phyloP scores from a whole-genome alignment of 2,797 vertebrate species.

The Esox lucius region DNA sequence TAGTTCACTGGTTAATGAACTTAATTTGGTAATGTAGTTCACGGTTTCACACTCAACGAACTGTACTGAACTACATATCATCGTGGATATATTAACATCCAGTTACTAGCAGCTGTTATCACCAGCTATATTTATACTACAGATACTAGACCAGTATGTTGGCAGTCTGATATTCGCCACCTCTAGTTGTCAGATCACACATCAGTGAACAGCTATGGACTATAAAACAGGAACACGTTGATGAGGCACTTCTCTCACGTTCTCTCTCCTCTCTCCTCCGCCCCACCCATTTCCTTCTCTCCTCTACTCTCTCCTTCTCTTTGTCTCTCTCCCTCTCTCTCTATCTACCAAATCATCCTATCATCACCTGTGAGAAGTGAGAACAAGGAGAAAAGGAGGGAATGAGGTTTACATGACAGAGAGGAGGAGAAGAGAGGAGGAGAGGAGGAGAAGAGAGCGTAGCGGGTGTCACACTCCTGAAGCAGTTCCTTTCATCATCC shows the following conservation, averaged over 20 bases:
- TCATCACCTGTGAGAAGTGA: constrained; percentile 66
- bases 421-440: not conserved
- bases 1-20: too few species aligned
- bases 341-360: constrained; percentile 53
- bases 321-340: constrained; percentile 4
- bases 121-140: not conserved
- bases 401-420: constrained; percentile 43
- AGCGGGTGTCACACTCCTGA: constrained; percentile 64
- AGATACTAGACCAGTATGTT: not conserved
- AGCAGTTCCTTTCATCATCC: constrained; percentile 71
- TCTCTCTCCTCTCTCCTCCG: too few species aligned
- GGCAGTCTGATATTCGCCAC: constrained; percentile 1
- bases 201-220: constrained; percentile 49
- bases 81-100: too few species aligned
- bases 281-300: too few species aligned
- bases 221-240: constrained; percentile 37
- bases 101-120: too few species aligned
- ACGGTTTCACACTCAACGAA: too few species aligned
- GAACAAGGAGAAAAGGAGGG: constrained; percentile 39
- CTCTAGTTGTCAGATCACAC: constrained; percentile 37
- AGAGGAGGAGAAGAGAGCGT: constrained; percentile 9
- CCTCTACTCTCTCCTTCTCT: too few species aligned
- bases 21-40: too few species aligned
- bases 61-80: too few species aligned
- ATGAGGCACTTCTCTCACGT: constrained; percentile 13